phyloP scores from a whole-genome alignment of 2,888 invertebrate genomes.

The Tuberolachnus salignus region DNA sequence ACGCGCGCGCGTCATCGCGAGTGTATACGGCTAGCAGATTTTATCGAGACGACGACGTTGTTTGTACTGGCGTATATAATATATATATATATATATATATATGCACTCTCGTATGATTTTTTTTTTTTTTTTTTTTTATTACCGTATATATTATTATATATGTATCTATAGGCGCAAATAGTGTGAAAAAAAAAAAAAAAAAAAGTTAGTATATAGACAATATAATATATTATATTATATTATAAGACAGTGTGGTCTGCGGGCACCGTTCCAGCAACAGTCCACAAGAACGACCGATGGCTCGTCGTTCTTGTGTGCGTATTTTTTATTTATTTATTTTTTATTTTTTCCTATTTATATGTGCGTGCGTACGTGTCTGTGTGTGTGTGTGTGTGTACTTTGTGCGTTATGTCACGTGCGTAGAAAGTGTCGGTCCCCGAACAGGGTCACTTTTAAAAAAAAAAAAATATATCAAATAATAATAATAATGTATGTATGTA shows the following conservation, averaged over 20 bases:
- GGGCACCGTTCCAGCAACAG: conserved; percentile 39
- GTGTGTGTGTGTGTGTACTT: neutral
- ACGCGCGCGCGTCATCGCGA: too few species aligned
- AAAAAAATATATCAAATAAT: too few species aligned
- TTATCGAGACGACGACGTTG: neutral
- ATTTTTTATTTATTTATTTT: neutral
- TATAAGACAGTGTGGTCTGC: conserved; percentile 14
- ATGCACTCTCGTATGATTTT: conserved; percentile 3
- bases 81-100: neutral
- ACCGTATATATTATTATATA: neutral
- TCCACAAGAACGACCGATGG: neutral
- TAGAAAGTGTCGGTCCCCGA: conserved; percentile 45
- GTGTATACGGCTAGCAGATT: conserved; percentile 2
- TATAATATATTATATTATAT: neutral
- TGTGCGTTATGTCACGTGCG: neutral
- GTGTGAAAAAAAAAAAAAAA: neutral
- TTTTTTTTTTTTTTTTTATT: conserved; percentile 8
- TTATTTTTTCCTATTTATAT: neutral
- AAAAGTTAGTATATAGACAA: too few species aligned
- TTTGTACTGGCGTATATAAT: neutral
- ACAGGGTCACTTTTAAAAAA: conserved; percentile 50
- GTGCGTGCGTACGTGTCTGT: neutral
- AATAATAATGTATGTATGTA: too few species aligned
- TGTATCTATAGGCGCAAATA: neutral
- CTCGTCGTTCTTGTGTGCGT: neutral